Conservation (phyloP, 2,797 vertebrate species). For the Parauchenoglanis ngamensis region DNA sequence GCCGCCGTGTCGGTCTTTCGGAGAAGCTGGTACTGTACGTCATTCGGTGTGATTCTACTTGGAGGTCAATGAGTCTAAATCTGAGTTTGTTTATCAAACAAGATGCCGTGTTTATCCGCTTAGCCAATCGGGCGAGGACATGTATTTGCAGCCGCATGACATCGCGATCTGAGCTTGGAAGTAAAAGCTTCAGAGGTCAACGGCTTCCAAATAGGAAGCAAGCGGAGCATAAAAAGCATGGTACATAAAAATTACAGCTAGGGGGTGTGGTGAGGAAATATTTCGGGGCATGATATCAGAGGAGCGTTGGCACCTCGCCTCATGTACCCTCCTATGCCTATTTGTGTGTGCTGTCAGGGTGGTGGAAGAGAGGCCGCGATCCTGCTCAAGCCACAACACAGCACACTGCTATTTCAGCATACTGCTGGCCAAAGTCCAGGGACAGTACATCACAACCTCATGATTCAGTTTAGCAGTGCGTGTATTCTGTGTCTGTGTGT, state of each 20-base stretch:
- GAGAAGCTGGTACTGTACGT: slow-evolving; percentile 22
- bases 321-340: slow-evolving; percentile 25
- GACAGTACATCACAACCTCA: slow-evolving; percentile 61
- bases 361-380: slow-evolving; percentile 33
- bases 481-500: slow-evolving; percentile 20
- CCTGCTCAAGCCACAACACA: slow-evolving; percentile 34
- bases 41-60: slow-evolving; percentile 9
- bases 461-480: slow-evolving; percentile 55
- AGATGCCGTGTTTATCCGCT: slow-evolving; percentile 43
- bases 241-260: slow-evolving; percentile 14
- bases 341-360: slow-evolving; percentile 57
- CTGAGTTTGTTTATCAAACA: slow-evolving; percentile 52
- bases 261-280: slow-evolving; percentile 15
- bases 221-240: slow-evolving; percentile 30
- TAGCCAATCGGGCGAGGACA: slow-evolving; percentile 41
- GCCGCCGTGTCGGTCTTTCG: slow-evolving; percentile 2
- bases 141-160: slow-evolving; percentile 37
- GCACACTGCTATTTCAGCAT: slow-evolving; percentile 27
- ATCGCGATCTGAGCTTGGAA: slow-evolving; percentile 21
- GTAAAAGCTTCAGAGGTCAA: slow-evolving; percentile 36
- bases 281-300: slow-evolving; percentile 36
- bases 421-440: slow-evolving; percentile 54
- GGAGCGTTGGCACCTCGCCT: slow-evolving; percentile 28
- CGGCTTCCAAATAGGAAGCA: slow-evolving; percentile 45
- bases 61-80: slow-evolving; percentile 39